phyloP scores from a whole-genome alignment of 2,113 vertebrate species.

The Chaetops frenatus region DNA sequence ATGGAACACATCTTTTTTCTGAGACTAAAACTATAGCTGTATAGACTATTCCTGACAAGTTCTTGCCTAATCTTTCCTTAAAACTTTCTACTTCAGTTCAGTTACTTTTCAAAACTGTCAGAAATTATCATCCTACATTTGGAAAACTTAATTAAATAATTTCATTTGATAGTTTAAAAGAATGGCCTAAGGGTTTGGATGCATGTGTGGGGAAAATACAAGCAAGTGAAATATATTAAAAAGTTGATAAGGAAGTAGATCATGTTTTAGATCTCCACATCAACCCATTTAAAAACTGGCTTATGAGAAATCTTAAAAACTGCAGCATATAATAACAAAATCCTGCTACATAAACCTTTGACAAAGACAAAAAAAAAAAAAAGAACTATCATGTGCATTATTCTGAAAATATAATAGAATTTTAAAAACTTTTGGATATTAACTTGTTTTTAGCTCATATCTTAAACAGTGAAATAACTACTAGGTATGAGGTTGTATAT shows the following conservation, averaged over 20 bases:
- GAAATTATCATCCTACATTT: background rate
- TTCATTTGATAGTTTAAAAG: background rate
- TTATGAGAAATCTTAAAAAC: background rate
- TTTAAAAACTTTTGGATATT: background rate
- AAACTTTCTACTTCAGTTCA: background rate
- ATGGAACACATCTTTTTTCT: background rate
- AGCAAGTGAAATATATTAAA: background rate
- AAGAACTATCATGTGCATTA: background rate
- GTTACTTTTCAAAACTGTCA: background rate
- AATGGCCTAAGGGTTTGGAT: background rate
- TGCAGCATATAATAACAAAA: background rate
- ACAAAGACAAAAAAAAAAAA: background rate
- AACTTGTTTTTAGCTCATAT: background rate
- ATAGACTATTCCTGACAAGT: background rate
- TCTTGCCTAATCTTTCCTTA: background rate
- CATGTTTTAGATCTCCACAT: background rate
- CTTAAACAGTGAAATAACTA: background rate
- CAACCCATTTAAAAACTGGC: background rate
- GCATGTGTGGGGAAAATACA: background rate
- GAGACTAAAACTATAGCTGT: background rate
- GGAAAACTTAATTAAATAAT: background rate
- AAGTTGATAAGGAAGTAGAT: background rate
- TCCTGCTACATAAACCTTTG: background rate
- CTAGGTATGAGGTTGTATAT: background rate
- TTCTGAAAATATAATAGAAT: background rate